A percentile compares a stretch with the other conserved stretches of the same genome.
These are phyloP conservation scores for Kuschelorhynchus macadamiae DNA, from an alignment of 2,888 invertebrate species.

Conservation along the genomic window DNA sequence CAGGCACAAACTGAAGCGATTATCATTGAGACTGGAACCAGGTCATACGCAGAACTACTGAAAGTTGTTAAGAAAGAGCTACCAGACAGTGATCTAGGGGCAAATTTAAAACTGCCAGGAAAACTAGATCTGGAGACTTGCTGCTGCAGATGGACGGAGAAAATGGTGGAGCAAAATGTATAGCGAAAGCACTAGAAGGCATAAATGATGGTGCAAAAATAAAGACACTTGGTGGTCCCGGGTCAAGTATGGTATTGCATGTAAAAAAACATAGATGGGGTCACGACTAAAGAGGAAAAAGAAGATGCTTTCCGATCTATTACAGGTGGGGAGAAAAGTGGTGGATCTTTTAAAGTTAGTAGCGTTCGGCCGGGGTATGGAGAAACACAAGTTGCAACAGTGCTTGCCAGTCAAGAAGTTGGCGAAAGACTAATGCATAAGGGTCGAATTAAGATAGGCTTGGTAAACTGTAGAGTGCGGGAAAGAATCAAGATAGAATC, in stretches of 20 bases:
- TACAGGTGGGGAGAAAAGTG: background rate
- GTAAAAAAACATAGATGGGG: conserved; percentile 7
- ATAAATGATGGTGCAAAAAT: background rate
- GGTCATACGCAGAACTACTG: conserved; percentile 2
- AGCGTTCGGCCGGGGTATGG: too few relatives aligned
- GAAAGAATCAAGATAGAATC: conserved; percentile 9
- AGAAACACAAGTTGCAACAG: too few relatives aligned
- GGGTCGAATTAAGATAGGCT: conserved; percentile 29
- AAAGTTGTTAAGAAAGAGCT: background rate
- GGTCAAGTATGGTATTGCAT: conserved; percentile 4
- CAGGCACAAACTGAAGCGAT: too few relatives aligned
- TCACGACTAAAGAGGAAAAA: conserved; percentile 14
- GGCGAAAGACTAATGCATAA: background rate
- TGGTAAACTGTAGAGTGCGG: conserved; percentile 23
- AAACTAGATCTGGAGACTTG: background rate
- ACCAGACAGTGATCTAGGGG: background rate
- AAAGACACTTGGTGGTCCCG: background rate
- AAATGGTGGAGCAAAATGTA: background rate
- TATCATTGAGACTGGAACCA: conserved; percentile 1
- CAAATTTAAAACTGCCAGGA: conserved; percentile 1
- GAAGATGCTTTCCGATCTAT: too few relatives aligned
- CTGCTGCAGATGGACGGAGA: background rate
- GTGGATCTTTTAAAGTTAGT: background rate
- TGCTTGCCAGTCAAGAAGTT: too few relatives aligned
- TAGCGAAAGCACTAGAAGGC: conserved; percentile 2